Conservation (phyloP, 2,113 vertebrate species). For the Engystomops pustulosus region DNA sequence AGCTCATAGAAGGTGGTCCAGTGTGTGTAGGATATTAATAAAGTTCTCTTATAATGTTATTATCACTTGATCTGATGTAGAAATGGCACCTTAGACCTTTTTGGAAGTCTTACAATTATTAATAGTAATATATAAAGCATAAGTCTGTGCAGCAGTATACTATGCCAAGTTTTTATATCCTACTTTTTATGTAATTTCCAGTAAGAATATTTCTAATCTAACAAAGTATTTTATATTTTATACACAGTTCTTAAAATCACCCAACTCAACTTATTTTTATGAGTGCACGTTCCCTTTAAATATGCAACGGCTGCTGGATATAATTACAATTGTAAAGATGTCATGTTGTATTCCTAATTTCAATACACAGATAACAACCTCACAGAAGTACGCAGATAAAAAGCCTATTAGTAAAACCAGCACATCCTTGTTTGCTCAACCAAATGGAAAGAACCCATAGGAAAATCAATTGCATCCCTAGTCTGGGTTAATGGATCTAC, state of each 20-base stretch:
- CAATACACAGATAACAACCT: constrained; percentile 39
- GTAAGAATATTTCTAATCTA: constrained; percentile 3
- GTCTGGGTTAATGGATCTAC: constrained; percentile 45
- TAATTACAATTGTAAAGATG: constrained; percentile 40
- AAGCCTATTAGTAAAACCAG: constrained; percentile 52
- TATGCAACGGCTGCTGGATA: constrained; percentile 17
- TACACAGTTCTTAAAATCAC: constrained; percentile 7
- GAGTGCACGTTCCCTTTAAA: constrained; percentile 13
- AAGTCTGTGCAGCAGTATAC: neutral
- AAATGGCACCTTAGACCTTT: too few relatives aligned
- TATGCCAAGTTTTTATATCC: neutral
- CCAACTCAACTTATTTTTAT: neutral
- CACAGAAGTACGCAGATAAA: neutral
- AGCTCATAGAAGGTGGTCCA: too few relatives aligned
- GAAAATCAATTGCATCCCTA: constrained; percentile 51
- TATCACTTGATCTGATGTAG: neutral
- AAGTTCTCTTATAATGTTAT: neutral
- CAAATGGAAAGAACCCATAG: constrained; percentile 49
- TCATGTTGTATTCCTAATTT: constrained; percentile 34
- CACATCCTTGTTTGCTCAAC: constrained; percentile 41
- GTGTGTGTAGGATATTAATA: neutral
- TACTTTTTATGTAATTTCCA: constrained; percentile 29
- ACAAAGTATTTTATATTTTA: constrained; percentile 7
- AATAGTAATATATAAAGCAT: neutral
- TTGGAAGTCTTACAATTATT: neutral